Evolutionary conservation across 2,797 vertebrate species (phyloP).

Genomic region (Silurus lanzhouensis): DNA sequence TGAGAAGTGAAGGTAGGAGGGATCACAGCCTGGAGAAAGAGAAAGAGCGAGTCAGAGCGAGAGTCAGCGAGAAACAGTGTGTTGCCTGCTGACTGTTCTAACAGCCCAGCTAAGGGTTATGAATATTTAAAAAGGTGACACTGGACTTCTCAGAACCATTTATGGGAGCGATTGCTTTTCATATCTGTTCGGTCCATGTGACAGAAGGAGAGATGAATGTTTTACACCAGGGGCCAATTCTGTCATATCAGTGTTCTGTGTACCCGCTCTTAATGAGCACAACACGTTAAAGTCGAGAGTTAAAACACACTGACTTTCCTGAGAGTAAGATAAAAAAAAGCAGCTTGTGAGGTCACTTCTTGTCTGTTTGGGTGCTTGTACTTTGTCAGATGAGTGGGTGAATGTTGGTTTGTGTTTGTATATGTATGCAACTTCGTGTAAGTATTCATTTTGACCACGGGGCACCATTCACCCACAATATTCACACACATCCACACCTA

Average conservation of each 20-base stretch:
- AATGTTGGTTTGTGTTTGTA: constrained; percentile 8
- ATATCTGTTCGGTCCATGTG: constrained; percentile 64
- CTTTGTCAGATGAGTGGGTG: constrained; percentile 15
- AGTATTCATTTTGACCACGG: neutral
- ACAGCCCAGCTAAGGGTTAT: constrained; percentile 65
- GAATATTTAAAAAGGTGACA: constrained; percentile 72
- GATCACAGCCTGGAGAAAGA: constrained; percentile 35
- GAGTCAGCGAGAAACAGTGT: constrained; percentile 28
- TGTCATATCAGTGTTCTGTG: constrained; percentile 36
- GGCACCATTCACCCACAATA: neutral
- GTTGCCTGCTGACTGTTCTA: constrained; percentile 59
- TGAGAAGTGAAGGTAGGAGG: neutral
- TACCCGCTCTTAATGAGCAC: constrained; percentile 37
- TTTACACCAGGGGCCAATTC: constrained; percentile 47
- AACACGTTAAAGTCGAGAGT: constrained; percentile 47
- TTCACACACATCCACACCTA: neutral
- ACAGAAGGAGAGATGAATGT: constrained; percentile 48
- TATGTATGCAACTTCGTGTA: neutral
- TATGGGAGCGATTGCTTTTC: constrained; percentile 76
- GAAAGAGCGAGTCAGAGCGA: constrained; percentile 19
- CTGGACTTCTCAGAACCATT: constrained; percentile 71
- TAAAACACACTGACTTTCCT: constrained; percentile 24
- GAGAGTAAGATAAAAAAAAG: constrained; percentile 10
- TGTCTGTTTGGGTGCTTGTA: constrained; percentile 22
- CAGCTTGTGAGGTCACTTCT: constrained; percentile 21